phyloP scores from a whole-genome alignment of 2,888 invertebrate genomes.

The Lithophane semibrunnea region DNA sequence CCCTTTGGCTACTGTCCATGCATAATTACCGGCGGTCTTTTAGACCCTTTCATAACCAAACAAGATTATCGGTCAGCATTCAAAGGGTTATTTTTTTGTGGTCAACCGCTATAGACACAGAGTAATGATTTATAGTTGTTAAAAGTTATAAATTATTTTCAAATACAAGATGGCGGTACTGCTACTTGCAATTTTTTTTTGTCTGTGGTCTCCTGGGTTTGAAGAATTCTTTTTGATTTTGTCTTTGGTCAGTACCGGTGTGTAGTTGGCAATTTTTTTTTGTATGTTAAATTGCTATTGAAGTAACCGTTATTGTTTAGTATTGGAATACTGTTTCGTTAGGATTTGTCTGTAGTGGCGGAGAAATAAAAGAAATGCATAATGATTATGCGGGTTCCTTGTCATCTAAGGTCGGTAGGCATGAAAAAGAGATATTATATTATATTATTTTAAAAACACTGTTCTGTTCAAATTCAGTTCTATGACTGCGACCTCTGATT shows the following conservation, averaged over 20 bases:
- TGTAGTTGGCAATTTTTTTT: background rate
- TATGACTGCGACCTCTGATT: too few relatives aligned
- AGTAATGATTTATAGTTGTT: slow-evolving; percentile 56
- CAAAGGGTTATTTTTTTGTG: slow-evolving; percentile 59
- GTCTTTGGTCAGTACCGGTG: background rate
- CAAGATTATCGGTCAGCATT: slow-evolving; percentile 63
- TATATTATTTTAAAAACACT: background rate
- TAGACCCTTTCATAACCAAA: slow-evolving; percentile 63
- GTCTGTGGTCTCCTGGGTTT: slow-evolving; percentile 25
- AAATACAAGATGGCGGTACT: slow-evolving; percentile 7
- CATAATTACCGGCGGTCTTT: slow-evolving; percentile 58
- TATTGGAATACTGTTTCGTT: background rate
- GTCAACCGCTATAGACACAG: slow-evolving; percentile 22
- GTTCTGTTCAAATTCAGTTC: too few relatives aligned
- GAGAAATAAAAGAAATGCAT: background rate
- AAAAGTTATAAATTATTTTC: slow-evolving; percentile 15
- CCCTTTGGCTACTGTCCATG: slow-evolving; percentile 55
- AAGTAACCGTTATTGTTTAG: background rate
- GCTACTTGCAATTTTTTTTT: slow-evolving; percentile 38
- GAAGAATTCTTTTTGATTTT: background rate
- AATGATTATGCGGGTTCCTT: slow-evolving; percentile 3
- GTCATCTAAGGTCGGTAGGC: background rate
- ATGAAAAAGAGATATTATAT: background rate
- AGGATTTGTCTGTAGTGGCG: background rate
- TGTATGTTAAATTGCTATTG: background rate